Base-by-base conservation (phyloP, 2,888 invertebrate genomes). In the Barypeithes pellucidus region DNA sequence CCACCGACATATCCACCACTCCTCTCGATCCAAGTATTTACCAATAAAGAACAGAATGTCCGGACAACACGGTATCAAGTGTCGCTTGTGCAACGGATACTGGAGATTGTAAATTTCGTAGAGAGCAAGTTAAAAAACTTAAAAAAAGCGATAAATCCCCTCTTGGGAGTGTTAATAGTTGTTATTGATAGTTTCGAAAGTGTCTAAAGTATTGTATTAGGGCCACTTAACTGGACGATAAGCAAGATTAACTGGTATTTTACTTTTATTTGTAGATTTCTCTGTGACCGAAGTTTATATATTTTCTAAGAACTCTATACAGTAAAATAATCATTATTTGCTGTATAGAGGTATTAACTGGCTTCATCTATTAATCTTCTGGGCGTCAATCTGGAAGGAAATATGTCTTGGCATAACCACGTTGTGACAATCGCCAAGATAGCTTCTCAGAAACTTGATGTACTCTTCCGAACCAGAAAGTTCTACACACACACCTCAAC, bases 111-210 rank as follows among this genome's bases (percentile, higher is more conserved):
- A 65, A 50, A 50, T 54, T 52, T 24, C 39, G 7, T 54, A 36
- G 54, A 65, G 39, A 65, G 52, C 22, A 45, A 61, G 50, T 69
- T 69, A 52, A 50, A 67, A 70, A 65, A 33, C 14, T 47, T 45
- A 1, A 20, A 69, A 62, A 50, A 70, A 18, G 39, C 47, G 11
- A 59, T 70, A 65, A 65, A 70, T 70, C 62, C 20, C 18, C 12
- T 22, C 20, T 41, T 45, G 45, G 65, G 43, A 62, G 70, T 57
- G 63, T 70, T 70, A 63, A 54, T 70, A 65, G 70, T 59, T 70
- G 70, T 70, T 70, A 70, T 70, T 70, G 70, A 70, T 70, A 65
- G 63, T 70, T 70, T 24, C 43, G 68, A 16, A 45, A 54, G 62
- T 62, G 61, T 69, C 16, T 39, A 5, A 24, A 61, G 52, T 60